Percentiles rank a stretch among this genome's conserved stretches.
phyloP scores from a whole-genome alignment of 2,113 vertebrate species.

The Scomber japonicus region DNA sequence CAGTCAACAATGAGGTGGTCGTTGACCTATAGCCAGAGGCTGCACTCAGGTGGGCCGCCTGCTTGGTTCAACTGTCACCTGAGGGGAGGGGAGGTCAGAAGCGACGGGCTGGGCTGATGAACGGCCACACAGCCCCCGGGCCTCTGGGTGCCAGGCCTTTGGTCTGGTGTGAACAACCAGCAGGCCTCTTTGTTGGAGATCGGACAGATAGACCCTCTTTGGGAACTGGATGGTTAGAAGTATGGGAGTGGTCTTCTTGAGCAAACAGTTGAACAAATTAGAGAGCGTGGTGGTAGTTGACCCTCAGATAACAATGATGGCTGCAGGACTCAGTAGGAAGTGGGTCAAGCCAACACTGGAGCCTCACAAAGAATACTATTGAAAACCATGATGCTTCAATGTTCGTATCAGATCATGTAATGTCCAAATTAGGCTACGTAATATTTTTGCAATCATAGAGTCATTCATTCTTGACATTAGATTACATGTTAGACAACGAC shows the following conservation, averaged over 20 bases:
- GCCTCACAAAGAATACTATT: slow-evolving; percentile 6
- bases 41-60: slow-evolving; percentile 43
- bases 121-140: background rate
- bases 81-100: slow-evolving; percentile 35
- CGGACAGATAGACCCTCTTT: slow-evolving; percentile 42
- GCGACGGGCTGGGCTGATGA: background rate
- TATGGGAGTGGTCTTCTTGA: slow-evolving; percentile 15
- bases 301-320: slow-evolving; percentile 22
- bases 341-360: slow-evolving; percentile 13
- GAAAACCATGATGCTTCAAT: slow-evolving; percentile 7
- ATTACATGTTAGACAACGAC: too few relatives aligned
- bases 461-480: too few relatives aligned
- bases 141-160: slow-evolving; percentile 23
- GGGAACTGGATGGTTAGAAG: slow-evolving; percentile 35
- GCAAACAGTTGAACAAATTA: slow-evolving; percentile 35
- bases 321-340: slow-evolving; percentile 33
- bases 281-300: slow-evolving; percentile 8
- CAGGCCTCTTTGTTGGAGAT: slow-evolving; percentile 36
- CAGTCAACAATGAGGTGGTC: slow-evolving; percentile 8
- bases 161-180: slow-evolving; percentile 38
- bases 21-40: slow-evolving; percentile 42
- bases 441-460: too few relatives aligned
- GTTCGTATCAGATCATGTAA: too few relatives aligned
- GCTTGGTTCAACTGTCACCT: slow-evolving; percentile 44
- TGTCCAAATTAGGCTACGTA: too few relatives aligned